Base-by-base conservation (phyloP, 2,888 invertebrate species). In the Panzeria rudis region DNA sequence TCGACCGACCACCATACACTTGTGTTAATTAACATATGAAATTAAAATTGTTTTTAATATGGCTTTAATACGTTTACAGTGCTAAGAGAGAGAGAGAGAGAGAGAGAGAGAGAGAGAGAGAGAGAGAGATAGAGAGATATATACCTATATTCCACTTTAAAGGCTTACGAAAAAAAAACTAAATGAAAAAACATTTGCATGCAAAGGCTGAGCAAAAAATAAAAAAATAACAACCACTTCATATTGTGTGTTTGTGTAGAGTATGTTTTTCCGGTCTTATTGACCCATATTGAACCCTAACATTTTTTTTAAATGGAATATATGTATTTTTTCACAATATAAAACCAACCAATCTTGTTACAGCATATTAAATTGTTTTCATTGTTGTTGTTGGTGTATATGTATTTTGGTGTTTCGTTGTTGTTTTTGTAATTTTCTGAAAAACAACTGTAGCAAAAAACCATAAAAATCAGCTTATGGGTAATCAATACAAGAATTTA, bases 11-110 rank as follows among this genome's bases (percentile, higher is more conserved):
- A 68, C n/a, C 59, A 77, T 68, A 6, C 50, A 38, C 59, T 69
- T 78, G 50, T 69, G 29, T 59, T 73, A 80, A 80, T 80, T 73
- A 80, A 68, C 73, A 73, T 59, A 75, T 61, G 52, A 68, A 71
- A 71, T 69, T 78, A 62, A 81, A 81, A 68, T 75, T 75, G 66
- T 75, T 75, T 73, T 81, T 73, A 72, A 79, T 79, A 64, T 64
- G 23, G 23, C 44, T 72, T 71, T 72, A 68, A 81, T 52, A 38
- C 44, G 4, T 59, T 80, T 52, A 23, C 44, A 38, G 17, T 8
- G 23, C 50, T 29, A 62, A 5, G 2, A 5, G 29, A 29, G 29
- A 29, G 29, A 29, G 2, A 29, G 2, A n/a, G n/a, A n/a, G n/a
- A n/a, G n/a, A n/a, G n/a, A n/a, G n/a, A n/a, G n/a, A n/a, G n/a